A percentile compares a stretch with the other conserved stretches of the same genome.
Conservation (phyloP, 1,140 invertebrate species). For the Sarcophaga peregrina region DNA sequence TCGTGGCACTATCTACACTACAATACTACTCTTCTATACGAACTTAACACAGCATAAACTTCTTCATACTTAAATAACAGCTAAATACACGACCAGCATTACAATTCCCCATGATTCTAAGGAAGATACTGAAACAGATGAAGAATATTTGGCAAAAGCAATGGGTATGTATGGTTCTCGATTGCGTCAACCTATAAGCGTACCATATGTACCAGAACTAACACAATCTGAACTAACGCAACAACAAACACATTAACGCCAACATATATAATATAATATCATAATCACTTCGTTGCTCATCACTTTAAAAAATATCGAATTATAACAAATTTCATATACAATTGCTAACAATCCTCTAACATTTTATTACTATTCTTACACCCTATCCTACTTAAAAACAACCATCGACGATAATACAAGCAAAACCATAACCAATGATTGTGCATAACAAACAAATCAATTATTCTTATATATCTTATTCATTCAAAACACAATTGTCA, state of each 20-base stretch:
- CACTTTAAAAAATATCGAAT: too few species aligned
- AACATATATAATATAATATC: too few species aligned
- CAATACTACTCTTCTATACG: too few species aligned
- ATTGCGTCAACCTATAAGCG: conserved; percentile 51
- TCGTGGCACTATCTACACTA: too few species aligned
- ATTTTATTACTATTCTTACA: too few species aligned
- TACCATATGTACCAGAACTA: conserved; percentile 30
- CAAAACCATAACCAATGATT: not conserved
- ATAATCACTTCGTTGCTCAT: not conserved
- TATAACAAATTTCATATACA: too few species aligned
- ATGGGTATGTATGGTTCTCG: conserved; percentile 57
- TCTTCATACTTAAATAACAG: conserved; percentile 44
- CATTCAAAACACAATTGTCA: too few species aligned
- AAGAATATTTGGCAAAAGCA: conserved; percentile 63
- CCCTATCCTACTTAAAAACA: too few species aligned
- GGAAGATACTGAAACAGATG: conserved; percentile 61
- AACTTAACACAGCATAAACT: conserved; percentile 56
- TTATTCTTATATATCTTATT: too few species aligned
- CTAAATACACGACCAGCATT: conserved; percentile 51
- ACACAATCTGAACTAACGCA: too few species aligned
- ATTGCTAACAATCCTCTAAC: too few species aligned
- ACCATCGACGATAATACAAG: not conserved
- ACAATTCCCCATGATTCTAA: conserved; percentile 49
- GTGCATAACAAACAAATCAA: not conserved
- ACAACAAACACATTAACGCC: conserved; percentile 1